Evolutionary conservation across 2,888 invertebrate species (phyloP).

Genomic region (Nymphalis c-album): DNA sequence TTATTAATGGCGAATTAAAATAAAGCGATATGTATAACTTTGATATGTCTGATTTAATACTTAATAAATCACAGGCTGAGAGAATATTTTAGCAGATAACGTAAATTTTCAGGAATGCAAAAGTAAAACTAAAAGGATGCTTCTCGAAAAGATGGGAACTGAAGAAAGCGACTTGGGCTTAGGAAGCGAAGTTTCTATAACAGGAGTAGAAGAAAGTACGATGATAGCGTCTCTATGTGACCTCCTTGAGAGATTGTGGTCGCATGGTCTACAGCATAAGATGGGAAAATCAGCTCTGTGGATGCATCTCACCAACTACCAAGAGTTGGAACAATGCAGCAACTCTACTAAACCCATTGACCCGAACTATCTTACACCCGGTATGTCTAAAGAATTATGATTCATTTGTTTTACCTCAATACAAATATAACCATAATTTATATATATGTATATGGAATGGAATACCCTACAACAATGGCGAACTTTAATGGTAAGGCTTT

Average conservation of each 20-base stretch:
- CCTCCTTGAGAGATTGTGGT: slow-evolving; percentile 97
- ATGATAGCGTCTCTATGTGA: slow-evolving; percentile 99
- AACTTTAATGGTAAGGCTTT: too few relatives aligned
- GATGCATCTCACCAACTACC: slow-evolving; percentile 95
- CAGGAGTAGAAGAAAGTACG: slow-evolving; percentile 96
- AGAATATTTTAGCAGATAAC: too few relatives aligned
- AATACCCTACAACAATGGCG: too few relatives aligned
- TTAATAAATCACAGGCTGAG: too few relatives aligned
- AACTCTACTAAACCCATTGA: slow-evolving; percentile 77
- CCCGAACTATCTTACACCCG: slow-evolving; percentile 56
- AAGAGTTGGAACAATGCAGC: slow-evolving; percentile 88
- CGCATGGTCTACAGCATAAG: slow-evolving; percentile 97
- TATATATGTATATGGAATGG: neutral
- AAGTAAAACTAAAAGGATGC: slow-evolving; percentile 97
- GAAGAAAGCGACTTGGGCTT: slow-evolving; percentile 98
- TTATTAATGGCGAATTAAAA: too few relatives aligned
- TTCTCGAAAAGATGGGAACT: slow-evolving; percentile 99
- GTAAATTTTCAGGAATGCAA: slow-evolving; percentile 87
- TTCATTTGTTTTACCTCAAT: neutral
- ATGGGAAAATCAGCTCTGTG: slow-evolving; percentile 98
- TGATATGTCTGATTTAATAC: too few relatives aligned
- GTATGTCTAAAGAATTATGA: slow-evolving; percentile 27
- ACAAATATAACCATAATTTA: neutral
- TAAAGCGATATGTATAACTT: too few relatives aligned
- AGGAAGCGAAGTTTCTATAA: slow-evolving; percentile 86